Percentiles rank a stretch among this genome's conserved stretches.
phyloP scores from a whole-genome alignment of 2,888 invertebrate species.

The Drosophila barbarae region DNA sequence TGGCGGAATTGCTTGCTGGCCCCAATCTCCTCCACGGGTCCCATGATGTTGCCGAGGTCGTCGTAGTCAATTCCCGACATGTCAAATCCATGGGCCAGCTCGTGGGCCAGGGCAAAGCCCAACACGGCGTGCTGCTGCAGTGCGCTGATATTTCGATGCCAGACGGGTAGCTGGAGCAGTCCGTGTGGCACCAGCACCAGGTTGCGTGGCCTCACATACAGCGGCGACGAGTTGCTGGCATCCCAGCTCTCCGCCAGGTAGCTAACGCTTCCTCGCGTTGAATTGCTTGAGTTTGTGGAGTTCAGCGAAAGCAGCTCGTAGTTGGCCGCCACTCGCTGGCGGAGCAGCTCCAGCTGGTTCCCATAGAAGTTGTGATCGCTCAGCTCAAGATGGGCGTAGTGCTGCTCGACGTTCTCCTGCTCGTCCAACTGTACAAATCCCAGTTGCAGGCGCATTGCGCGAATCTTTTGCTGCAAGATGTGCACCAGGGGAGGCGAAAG shows the following conservation, averaged over 20 bases:
- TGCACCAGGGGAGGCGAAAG: conserved; percentile 64
- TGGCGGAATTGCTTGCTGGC: conserved; percentile 67
- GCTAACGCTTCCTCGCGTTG: conserved; percentile 43
- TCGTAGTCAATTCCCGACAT: conserved; percentile 76
- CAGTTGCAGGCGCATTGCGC: conserved; percentile 70
- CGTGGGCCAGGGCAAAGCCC: conserved; percentile 75
- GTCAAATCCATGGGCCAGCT: conserved; percentile 76
- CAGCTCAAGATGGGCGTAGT: conserved; percentile 63
- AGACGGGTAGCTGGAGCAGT: conserved; percentile 71
- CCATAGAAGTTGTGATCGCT: conserved; percentile 70
- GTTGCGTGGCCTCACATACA: conserved; percentile 74
- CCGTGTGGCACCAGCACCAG: conserved; percentile 73
- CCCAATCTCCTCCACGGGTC: conserved; percentile 74
- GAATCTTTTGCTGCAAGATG: conserved; percentile 66
- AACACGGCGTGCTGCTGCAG: conserved; percentile 72
- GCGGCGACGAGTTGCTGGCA: conserved; percentile 74
- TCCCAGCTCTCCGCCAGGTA: conserved; percentile 63
- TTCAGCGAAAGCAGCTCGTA: conserved; percentile 48
- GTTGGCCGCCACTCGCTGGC: conserved; percentile 61
- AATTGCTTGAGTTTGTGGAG: neutral
- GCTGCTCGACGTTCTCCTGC: conserved; percentile 60
- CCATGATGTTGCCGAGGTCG: conserved; percentile 74
- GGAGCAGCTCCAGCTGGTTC: conserved; percentile 72
- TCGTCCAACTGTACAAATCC: conserved; percentile 72
- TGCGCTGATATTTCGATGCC: conserved; percentile 67